Percentiles rank a stretch among this genome's conserved stretches.
phyloP scores from a whole-genome alignment of 2,113 vertebrate species.

The Tiliqua scincoides region DNA sequence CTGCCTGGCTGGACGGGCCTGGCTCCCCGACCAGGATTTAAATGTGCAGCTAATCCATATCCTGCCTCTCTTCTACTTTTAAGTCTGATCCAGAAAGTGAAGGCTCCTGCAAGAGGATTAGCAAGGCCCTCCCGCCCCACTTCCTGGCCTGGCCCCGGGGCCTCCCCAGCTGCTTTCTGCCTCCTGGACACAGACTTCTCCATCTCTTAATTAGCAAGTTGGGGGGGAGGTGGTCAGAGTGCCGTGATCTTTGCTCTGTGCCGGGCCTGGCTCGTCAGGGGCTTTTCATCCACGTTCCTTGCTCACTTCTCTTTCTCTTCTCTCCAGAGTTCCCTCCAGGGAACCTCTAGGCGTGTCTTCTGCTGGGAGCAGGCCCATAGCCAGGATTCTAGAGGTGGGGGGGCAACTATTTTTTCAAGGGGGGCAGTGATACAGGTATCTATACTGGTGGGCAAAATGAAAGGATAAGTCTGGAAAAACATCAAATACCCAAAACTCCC shows the following conservation, averaged over 20 bases:
- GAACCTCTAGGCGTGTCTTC: background rate
- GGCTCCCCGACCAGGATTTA: background rate
- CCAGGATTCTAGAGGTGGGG: too few relatives aligned
- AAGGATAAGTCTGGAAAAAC: too few relatives aligned
- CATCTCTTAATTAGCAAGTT: background rate
- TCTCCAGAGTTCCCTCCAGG: background rate
- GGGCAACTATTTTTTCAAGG: too few relatives aligned
- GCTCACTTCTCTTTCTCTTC: background rate
- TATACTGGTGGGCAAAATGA: too few relatives aligned
- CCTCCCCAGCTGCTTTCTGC: background rate
- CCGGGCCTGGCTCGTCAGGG: background rate
- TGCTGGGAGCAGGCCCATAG: too few relatives aligned
- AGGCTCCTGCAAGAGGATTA: background rate
- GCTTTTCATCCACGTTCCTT: background rate
- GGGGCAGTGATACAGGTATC: too few relatives aligned
- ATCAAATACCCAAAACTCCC: too few relatives aligned
- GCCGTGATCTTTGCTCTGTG: background rate
- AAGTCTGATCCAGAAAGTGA: conserved; percentile 1
- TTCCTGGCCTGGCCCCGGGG: background rate
- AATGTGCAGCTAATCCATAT: background rate
- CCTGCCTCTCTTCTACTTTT: background rate
- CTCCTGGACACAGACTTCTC: background rate
- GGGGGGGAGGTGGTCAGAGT: background rate
- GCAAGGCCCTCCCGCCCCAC: background rate
- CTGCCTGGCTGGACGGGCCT: background rate